Percentiles rank a stretch among this genome's conserved stretches.
phyloP scores from a whole-genome alignment of 2,797 vertebrate species.

The Gastrophryne carolinensis region DNA sequence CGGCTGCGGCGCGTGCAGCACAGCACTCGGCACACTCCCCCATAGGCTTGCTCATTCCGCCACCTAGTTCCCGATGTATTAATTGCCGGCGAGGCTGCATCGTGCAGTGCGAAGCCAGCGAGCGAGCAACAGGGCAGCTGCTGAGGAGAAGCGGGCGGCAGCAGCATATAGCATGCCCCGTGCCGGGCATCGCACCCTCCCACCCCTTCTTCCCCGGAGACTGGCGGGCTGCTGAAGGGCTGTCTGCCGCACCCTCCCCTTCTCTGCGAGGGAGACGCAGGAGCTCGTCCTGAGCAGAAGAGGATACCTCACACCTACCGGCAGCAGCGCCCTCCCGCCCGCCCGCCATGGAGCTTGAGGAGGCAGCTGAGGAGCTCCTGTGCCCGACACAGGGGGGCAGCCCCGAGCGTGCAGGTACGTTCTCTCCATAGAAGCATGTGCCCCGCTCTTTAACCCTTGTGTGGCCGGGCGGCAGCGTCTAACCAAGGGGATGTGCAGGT shows the following conservation, averaged over 20 bases:
- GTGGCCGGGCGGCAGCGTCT: neutral
- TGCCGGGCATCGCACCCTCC: constrained; percentile 26
- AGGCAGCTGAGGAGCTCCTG: constrained; percentile 68
- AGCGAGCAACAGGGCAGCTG: constrained; percentile 58
- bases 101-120: constrained; percentile 29
- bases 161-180: constrained; percentile 59
- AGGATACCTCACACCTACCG: too few relatives aligned
- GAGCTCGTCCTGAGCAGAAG: constrained; percentile 48
- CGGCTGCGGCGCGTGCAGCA: too few relatives aligned
- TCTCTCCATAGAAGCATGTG: too few relatives aligned
- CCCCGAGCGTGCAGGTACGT: constrained; percentile 70
- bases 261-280: too few relatives aligned
- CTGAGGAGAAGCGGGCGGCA: constrained; percentile 58
- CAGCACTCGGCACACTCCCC: too few relatives aligned
- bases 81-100: constrained; percentile 44
- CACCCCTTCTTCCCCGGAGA: constrained; percentile 60
- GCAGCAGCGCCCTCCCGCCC: too few relatives aligned
- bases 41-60: constrained; percentile 54
- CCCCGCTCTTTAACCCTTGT: constrained; percentile 17
- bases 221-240: constrained; percentile 38
- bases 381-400: constrained; percentile 58
- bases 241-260: constrained; percentile 66
- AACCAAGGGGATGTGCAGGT: too few relatives aligned
- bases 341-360: constrained; percentile 78
- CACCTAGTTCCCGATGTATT: constrained; percentile 32